Evolutionary conservation across 2,113 vertebrate species (phyloP).

Genomic region (Platysteira castanea): DNA sequence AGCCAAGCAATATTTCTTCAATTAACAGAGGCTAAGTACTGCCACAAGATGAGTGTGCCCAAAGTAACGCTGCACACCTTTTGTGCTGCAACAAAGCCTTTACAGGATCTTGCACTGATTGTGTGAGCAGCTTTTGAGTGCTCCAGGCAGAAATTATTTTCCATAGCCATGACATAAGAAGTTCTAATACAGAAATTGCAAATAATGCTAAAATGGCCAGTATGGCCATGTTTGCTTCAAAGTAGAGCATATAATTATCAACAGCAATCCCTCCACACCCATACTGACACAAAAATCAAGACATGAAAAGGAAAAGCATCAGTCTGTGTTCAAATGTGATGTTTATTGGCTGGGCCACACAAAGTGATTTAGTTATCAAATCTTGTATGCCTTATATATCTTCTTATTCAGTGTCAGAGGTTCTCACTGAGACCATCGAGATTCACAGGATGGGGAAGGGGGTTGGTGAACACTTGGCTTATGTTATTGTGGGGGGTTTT

Average conservation of each 20-base stretch:
- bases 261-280: neutral
- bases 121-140: neutral
- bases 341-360: conserved; percentile 76
- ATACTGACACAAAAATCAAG: neutral
- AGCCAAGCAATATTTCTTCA: neutral
- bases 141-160: neutral
- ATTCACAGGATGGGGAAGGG: neutral
- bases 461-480: neutral
- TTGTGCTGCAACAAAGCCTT: neutral
- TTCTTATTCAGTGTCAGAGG: conserved; percentile 69
- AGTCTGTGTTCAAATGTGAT: conserved; percentile 64
- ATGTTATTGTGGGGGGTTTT: neutral
- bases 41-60: neutral
- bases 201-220: neutral
- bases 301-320: too few species aligned
- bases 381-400: conserved; percentile 80
- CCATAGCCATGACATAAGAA: neutral
- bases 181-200: neutral
- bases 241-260: neutral
- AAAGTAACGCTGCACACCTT: neutral
- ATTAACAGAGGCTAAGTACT: neutral
- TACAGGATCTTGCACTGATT: neutral
- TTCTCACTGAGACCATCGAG: neutral
- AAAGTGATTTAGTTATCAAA: conserved; percentile 76
- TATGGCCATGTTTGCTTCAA: neutral